Conservation (phyloP, 2,113 vertebrate species). For the Riparia riparia region DNA sequence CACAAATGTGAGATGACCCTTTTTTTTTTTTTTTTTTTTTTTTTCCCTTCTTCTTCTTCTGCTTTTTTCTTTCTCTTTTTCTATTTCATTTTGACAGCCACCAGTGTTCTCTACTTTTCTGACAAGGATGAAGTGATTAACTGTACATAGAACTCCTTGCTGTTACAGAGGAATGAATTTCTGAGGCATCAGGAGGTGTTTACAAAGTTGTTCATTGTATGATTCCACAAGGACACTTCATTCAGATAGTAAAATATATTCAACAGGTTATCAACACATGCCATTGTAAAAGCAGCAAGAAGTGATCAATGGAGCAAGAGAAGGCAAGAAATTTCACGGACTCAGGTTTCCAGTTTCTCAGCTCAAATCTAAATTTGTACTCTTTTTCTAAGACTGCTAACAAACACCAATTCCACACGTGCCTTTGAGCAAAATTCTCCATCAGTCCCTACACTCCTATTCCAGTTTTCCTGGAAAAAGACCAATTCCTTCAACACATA, state of each 20-base stretch:
- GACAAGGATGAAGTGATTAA: not conserved
- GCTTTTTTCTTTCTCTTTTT: not conserved
- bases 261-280: not conserved
- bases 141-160: not conserved
- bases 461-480: not conserved
- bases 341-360: not conserved
- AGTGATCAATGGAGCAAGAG: not conserved
- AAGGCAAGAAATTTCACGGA: not conserved
- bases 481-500: not conserved
- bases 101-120: not conserved
- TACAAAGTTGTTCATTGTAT: not conserved
- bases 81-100: not conserved
- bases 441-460: not conserved
- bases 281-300: not conserved
- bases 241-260: not conserved
- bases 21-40: not conserved
- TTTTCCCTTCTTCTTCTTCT: too few relatives aligned
- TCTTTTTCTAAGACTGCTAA: not conserved
- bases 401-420: not conserved
- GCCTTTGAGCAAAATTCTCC: not conserved
- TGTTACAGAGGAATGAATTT: not conserved
- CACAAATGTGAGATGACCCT: not conserved
- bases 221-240: not conserved
- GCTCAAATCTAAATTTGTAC: not conserved
- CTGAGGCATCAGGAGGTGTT: not conserved